A percentile compares a stretch with the other conserved stretches of the same genome.
These are phyloP conservation scores for Pelmatolapia mariae DNA, from an alignment of 2,113 vertebrate species.

Conservation along the genomic window DNA sequence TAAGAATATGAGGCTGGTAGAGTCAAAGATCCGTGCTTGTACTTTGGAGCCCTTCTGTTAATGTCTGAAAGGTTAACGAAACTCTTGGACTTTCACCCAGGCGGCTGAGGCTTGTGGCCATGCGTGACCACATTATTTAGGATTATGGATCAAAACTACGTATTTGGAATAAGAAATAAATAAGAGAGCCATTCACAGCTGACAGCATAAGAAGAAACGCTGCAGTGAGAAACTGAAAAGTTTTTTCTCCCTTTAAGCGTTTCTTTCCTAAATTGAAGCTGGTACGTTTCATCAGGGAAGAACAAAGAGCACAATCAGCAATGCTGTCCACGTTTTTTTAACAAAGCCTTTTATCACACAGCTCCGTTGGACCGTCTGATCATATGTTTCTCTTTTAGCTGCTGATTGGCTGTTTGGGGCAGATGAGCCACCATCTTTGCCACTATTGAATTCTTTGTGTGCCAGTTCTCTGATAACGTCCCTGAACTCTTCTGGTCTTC, in stretches of 20 bases:
- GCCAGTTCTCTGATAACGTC: neutral
- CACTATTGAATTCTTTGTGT: neutral
- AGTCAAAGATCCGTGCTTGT: neutral
- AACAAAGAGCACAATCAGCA: neutral
- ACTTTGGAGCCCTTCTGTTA: neutral
- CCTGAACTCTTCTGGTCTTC: neutral
- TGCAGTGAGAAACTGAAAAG: neutral
- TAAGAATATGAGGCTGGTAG: neutral
- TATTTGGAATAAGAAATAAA: neutral
- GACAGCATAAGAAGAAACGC: neutral
- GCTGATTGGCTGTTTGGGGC: neutral
- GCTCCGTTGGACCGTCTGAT: neutral
- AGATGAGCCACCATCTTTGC: neutral
- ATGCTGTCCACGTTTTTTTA: neutral
- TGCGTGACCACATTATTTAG: neutral
- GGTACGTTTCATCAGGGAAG: neutral
- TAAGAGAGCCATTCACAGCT: neutral
- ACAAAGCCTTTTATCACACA: neutral
- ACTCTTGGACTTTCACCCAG: neutral
- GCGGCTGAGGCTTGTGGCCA: neutral
- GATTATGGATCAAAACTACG: neutral
- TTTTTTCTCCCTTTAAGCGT: neutral
- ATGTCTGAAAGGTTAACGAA: neutral
- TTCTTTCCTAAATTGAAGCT: neutral
- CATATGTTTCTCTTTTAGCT: neutral